Base-by-base conservation (phyloP, 2,113 vertebrate species). In the Psammodynastes pulverulentus region DNA sequence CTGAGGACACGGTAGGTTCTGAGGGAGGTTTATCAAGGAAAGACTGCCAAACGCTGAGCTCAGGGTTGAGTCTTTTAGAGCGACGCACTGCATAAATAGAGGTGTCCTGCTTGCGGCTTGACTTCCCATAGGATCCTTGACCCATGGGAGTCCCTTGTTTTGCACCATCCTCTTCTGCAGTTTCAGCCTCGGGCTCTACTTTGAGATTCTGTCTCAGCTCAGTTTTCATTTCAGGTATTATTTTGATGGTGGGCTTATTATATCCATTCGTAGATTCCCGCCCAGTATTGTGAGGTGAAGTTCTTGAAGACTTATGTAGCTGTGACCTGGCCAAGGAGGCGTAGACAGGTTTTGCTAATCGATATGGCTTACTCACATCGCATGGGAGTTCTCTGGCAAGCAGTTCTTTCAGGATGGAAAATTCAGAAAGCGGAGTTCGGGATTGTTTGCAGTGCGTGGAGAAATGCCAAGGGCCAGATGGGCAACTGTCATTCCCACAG, bases 331-430 rank as follows among this genome's bases (percentile, higher is more conserved):
- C 94, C 56, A 98, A 97, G 93, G 97, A 97, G 1, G 97, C 95
- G 0, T 99, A 99, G 86, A 99, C 98, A 0, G 99, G 98, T 79
- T 97, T 98, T 97, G 98, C 98, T 97, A 99, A 97, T 96, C 98
- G 97, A 97, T 99, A 99, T 94, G 99, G 99, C 97, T 99, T 98
- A 98, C 98, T 99, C 92, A 99, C 99, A 0, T 99, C 99, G 0
- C 98, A 98, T 19, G 97, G 98, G 95, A 98, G 97, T 95, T 98
- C 98, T 91, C 98, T 98, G 4, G 98, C 98, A 96, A 99, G 97
- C 84, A 99, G 98, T 94, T 99, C 98, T 58, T 98, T 98, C 58
- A 99, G 97, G 85, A 99, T 98, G 54, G 99, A 99, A 96, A 97
- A 97, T 62, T 96, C 95, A 0, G 96, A 88, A 91, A 94, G 92